Conservation (phyloP, 1,140 invertebrate genomes). For the Drosophila repletoides region DNA sequence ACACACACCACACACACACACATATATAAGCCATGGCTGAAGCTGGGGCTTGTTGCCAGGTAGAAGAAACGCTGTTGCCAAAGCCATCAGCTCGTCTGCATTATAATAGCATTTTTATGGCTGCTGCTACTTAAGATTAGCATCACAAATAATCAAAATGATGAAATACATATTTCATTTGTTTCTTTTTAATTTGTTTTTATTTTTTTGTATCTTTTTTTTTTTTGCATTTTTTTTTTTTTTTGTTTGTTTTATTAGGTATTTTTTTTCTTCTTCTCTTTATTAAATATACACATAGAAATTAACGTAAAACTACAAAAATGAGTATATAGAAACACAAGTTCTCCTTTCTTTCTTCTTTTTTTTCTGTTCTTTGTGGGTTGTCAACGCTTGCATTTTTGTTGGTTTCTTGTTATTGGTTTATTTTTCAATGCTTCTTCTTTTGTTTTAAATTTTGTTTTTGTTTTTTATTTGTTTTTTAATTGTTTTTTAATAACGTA, state of each 20-base stretch:
- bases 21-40: not conserved
- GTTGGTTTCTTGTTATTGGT: slow-evolving; percentile 24
- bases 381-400: slow-evolving; percentile 51
- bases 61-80: slow-evolving; percentile 28
- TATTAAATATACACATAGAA: slow-evolving; percentile 80
- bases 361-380: too few relatives aligned
- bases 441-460: slow-evolving; percentile 41
- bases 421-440: slow-evolving; percentile 21
- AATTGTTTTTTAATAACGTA: slow-evolving; percentile 54
- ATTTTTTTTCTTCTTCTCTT: too few relatives aligned
- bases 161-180: slow-evolving; percentile 35
- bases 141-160: slow-evolving; percentile 36
- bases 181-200: slow-evolving; percentile 40
- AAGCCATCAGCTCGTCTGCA: slow-evolving; percentile 25
- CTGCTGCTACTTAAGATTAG: slow-evolving; percentile 21
- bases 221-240: slow-evolving; percentile 43
- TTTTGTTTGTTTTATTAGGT: slow-evolving; percentile 59
- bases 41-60: slow-evolving; percentile 48
- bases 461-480: slow-evolving; percentile 30
- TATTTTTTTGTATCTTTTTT: slow-evolving; percentile 40
- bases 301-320: slow-evolving; percentile 80
- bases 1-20: not conserved
- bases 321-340: slow-evolving; percentile 63
- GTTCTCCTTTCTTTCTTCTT: slow-evolving; percentile 43
- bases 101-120: slow-evolving; percentile 45